Percentiles rank a stretch among this genome's conserved stretches.
Conservation (phyloP, 1,140 invertebrate species). For the Dryas iulia region DNA sequence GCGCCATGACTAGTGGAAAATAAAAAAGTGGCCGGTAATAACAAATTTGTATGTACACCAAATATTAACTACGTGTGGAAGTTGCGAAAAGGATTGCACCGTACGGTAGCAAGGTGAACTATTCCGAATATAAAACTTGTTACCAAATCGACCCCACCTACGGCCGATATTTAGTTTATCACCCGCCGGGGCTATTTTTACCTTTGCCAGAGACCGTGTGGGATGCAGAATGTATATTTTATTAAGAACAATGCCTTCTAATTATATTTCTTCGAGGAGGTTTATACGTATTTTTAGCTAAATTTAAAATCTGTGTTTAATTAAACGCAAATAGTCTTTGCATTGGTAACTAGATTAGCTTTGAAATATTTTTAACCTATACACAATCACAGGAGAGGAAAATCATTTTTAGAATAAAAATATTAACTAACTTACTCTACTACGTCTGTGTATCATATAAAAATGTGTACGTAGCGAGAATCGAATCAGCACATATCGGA, state of each 20-base stretch:
- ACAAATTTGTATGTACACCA: slow-evolving; percentile 20
- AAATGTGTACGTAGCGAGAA: too few species aligned
- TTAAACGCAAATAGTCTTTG: not conserved
- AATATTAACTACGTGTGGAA: slow-evolving; percentile 4
- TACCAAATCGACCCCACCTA: slow-evolving; percentile 37
- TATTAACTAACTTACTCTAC: too few species aligned
- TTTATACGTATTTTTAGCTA: not conserved
- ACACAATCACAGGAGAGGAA: too few species aligned
- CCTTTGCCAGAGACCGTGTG: slow-evolving; percentile 22
- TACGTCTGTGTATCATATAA: too few species aligned
- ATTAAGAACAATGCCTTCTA: not conserved
- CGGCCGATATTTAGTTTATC: slow-evolving; percentile 26
- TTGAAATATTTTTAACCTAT: too few species aligned
- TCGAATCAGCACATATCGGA: too few species aligned
- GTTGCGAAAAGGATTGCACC: slow-evolving; percentile 34
- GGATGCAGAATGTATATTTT: not conserved
- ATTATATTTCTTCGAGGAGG: not conserved
- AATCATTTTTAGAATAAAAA: too few species aligned
- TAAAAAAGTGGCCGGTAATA: not conserved
- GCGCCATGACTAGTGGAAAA: too few species aligned
- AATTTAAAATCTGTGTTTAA: not conserved
- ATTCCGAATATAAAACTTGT: slow-evolving; percentile 37
- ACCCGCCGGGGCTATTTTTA: slow-evolving; percentile 33
- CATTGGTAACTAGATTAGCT: too few species aligned
- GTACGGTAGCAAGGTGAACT: slow-evolving; percentile 24